Base-by-base conservation (phyloP, 2,888 invertebrate species). In the Chironomus riparius region DNA sequence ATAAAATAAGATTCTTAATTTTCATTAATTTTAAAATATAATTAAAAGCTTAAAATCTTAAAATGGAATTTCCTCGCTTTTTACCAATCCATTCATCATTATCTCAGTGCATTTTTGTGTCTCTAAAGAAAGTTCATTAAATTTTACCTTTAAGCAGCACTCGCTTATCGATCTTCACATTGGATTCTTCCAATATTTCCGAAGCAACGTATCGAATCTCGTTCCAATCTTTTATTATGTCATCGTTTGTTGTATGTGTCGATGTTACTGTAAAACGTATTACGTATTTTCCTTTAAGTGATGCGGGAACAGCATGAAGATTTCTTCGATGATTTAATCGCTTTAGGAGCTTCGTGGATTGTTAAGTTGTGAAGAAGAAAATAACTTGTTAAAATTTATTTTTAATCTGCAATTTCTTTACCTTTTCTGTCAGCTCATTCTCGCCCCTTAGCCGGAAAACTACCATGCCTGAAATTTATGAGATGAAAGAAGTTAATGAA, bases 261-360 rank as follows among this genome's bases (percentile, higher is more conserved):
- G 97, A 97, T 0, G 98, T 97, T 48, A 98, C 91, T 0, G 97
- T 96, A 83, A 98, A 98, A 76, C 95, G 85, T 78, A 97, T 96
- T 70, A 97, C 95, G 82, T 94, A 94, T 82, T 90, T 90, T 0
- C 92, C 93, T 81, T 97, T 96, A 77, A 98, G 88, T 76, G 94
- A 92, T 0, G 97, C 96, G 0, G 98, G 98, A 0, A 98, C 97
- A 78, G 97, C 95, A 83, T 98, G 97, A 6, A 98, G 88, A 79
- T 91, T 89, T 6, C 96, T 97, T 0, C 93, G 88, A 1, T 90
- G 90, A 81, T 98, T 98, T 74, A 98, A 83, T 0, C 91, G 88
- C 82, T 97, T 97, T 76, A 98, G 86, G 4, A 98, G 85, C 13
- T 83, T 24, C 13, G 24, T 13, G 13, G 22, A 12, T 65, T 10